phyloP scores from a whole-genome alignment of 2,113 vertebrate genomes.

The Guaruba guarouba region DNA sequence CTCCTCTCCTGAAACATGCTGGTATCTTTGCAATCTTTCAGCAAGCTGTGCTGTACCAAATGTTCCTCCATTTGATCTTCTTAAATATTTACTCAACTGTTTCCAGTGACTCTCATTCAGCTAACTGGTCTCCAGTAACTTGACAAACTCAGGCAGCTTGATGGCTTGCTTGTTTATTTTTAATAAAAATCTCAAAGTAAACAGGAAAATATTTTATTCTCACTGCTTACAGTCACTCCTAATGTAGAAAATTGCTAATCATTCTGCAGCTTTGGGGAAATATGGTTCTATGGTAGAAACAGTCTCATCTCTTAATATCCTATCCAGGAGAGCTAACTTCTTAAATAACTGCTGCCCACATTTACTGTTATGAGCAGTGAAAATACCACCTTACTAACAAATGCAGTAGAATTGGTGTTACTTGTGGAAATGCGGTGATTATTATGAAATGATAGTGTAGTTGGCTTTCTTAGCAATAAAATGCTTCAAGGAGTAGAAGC shows the following conservation, averaged over 20 bases:
- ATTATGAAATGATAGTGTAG: neutral
- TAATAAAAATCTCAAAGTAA: constrained; percentile 16
- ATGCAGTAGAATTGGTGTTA: neutral
- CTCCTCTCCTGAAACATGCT: constrained; percentile 48
- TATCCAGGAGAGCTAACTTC: neutral
- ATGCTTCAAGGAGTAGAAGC: neutral
- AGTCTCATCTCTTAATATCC: neutral
- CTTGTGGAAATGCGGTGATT: neutral
- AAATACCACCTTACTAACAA: neutral
- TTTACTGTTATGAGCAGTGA: neutral
- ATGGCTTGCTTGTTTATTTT: constrained; percentile 23
- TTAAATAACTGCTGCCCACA: neutral
- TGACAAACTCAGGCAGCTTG: constrained; percentile 12
- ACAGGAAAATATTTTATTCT: constrained; percentile 28
- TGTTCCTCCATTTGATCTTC: constrained; percentile 51
- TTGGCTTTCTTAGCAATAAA: neutral
- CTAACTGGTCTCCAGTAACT: constrained; percentile 52
- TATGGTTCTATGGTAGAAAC: neutral
- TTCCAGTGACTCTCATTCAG: constrained; percentile 52
- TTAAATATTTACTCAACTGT: constrained; percentile 63
- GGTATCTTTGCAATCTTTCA: constrained; percentile 48
- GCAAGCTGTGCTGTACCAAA: constrained; percentile 45
- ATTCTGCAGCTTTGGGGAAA: neutral
- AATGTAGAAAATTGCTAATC: neutral
- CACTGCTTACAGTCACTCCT: neutral